phyloP scores from a whole-genome alignment of 2,797 vertebrate genomes.

The Brachymystax lenok region DNA sequence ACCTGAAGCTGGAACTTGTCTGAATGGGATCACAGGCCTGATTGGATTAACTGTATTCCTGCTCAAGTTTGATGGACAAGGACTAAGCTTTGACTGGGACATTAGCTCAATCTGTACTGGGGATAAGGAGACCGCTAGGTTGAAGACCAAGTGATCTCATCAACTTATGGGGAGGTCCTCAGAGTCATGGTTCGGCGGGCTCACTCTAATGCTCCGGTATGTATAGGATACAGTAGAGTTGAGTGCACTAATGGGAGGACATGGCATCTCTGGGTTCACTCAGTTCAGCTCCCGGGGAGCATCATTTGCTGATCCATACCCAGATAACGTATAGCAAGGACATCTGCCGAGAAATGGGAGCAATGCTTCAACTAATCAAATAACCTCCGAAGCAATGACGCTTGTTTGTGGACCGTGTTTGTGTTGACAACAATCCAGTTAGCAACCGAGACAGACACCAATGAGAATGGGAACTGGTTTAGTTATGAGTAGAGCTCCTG shows the following conservation, averaged over 20 bases:
- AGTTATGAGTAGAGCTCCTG: not conserved
- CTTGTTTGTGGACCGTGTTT: not conserved
- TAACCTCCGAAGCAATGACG: not conserved
- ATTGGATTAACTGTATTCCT: not conserved
- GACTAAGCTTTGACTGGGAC: not conserved
- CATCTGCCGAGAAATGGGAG: not conserved
- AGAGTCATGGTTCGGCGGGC: not conserved
- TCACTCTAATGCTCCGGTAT: not conserved
- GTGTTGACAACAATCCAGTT: conserved; percentile 2
- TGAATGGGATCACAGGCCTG: not conserved
- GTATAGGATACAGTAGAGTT: not conserved
- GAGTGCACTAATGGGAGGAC: not conserved
- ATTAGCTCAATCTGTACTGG: not conserved
- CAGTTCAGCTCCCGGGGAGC: not conserved
- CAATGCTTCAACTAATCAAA: not conserved
- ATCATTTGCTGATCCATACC: not conserved
- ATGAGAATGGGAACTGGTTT: not conserved
- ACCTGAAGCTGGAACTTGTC: not conserved
- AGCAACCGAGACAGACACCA: not conserved
- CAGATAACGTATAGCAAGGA: not conserved
- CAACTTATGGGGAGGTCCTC: not conserved
- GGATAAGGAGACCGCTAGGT: no score
- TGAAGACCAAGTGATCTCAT: not conserved
- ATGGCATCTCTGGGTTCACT: not conserved
- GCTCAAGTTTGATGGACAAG: not conserved